Percentiles rank a stretch among this genome's conserved stretches.
phyloP scores from a whole-genome alignment of 1,140 invertebrate species.

The Delia radicum region DNA sequence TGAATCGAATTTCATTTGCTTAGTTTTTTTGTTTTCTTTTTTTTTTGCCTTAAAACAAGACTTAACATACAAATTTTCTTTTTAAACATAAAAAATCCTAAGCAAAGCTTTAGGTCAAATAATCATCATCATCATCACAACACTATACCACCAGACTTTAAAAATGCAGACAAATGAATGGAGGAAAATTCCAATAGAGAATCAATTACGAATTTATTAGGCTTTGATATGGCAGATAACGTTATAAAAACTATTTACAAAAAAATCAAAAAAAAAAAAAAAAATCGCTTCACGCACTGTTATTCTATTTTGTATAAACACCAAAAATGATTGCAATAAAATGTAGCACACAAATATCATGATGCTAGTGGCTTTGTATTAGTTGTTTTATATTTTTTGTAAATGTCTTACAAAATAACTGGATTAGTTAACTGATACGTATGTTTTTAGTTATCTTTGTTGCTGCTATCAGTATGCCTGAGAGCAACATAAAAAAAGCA shows the following conservation, averaged over 20 bases:
- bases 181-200: background rate
- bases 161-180: background rate
- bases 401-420: background rate
- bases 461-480: background rate
- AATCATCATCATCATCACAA: background rate
- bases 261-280: background rate
- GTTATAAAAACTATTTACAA: background rate
- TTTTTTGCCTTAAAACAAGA: background rate
- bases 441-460: slow-evolving; percentile 14
- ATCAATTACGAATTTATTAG: slow-evolving; percentile 17
- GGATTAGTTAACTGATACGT: slow-evolving; percentile 20
- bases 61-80: background rate
- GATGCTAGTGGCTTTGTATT: background rate
- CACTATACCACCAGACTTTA: background rate
- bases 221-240: slow-evolving; percentile 15
- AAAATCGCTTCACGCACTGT: background rate
- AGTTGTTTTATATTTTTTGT: background rate
- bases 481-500: background rate
- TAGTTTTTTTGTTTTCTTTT: background rate
- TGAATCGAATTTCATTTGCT: slow-evolving; percentile 18
- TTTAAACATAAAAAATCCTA: no score
- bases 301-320: background rate
- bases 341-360: background rate
- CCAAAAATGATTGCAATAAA: background rate
- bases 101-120: background rate